Evolutionary conservation across 2,113 vertebrate genomes (phyloP).

Genomic region (Triplophysa siluroides): DNA sequence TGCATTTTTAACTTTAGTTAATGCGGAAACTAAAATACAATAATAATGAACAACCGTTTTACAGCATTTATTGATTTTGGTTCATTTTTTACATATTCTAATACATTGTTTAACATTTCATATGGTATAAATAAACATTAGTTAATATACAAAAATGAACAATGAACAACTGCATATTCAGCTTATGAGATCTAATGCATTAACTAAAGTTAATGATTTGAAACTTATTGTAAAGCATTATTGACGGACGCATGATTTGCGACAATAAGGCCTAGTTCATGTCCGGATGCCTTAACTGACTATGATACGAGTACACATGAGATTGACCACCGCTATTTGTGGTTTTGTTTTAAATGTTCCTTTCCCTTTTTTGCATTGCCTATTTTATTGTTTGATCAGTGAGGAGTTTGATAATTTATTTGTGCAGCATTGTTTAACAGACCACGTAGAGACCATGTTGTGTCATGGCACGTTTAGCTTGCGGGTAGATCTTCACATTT

Average conservation of each 20-base stretch:
- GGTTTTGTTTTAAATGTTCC: constrained; percentile 34
- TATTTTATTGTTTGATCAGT: constrained; percentile 25
- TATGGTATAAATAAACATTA: too few relatives aligned
- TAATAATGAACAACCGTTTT: too few relatives aligned
- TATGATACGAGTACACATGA: constrained; percentile 4
- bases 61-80: too few relatives aligned
- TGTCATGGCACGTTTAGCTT: constrained; percentile 24
- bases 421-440: constrained; percentile 30
- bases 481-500: constrained; percentile 17
- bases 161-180: too few relatives aligned
- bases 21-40: too few relatives aligned
- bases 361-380: constrained; percentile 23
- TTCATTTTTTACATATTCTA: too few relatives aligned
- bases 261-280: constrained; percentile 19
- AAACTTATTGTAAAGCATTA: not conserved
- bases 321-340: constrained; percentile 17
- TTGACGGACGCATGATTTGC: not conserved
- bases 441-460: constrained; percentile 39
- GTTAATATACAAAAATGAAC: too few relatives aligned
- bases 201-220: too few relatives aligned
- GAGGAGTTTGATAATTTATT: constrained; percentile 27
- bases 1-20: too few relatives aligned
- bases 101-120: too few relatives aligned
- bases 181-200: too few relatives aligned
- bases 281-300: constrained; percentile 25